Evolutionary conservation across 2,888 invertebrate species (phyloP).

Genomic region (Polyommatus icarus): DNA sequence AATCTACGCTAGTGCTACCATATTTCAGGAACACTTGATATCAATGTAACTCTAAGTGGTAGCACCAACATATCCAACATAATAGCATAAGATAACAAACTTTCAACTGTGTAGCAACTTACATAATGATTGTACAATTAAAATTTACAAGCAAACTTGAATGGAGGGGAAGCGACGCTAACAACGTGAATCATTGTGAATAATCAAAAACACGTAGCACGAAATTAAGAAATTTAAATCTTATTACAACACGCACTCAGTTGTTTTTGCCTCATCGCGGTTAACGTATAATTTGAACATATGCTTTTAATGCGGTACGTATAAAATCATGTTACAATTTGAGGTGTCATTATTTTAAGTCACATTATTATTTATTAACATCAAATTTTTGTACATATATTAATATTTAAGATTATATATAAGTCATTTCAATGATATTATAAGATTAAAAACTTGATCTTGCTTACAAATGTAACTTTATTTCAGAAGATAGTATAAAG

Average conservation of each 20-base stretch:
- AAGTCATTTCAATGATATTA: conserved; percentile 12
- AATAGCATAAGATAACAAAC: conserved; percentile 20
- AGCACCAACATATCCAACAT: conserved; percentile 15
- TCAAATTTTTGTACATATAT: conserved; percentile 2
- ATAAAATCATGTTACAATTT: conserved; percentile 43
- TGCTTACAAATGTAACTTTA: not conserved
- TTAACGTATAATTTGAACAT: conserved; percentile 39
- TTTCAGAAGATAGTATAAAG: no score
- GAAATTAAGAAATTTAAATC: conserved; percentile 42
- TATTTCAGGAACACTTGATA: conserved; percentile 3
- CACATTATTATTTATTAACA: conserved; percentile 26
- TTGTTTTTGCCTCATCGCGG: not conserved
- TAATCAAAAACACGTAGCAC: conserved; percentile 40
- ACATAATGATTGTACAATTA: conserved; percentile 41
- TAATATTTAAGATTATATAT: conserved; percentile 1
- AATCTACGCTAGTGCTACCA: not conserved
- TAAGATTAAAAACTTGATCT: not conserved
- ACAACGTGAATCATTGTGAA: conserved; percentile 43
- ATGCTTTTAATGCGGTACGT: conserved; percentile 40
- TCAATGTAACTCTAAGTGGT: conserved; percentile 4
- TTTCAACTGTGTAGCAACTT: conserved; percentile 36
- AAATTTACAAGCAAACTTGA: conserved; percentile 41
- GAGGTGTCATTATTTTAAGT: conserved; percentile 39
- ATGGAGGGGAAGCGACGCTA: conserved; percentile 42
- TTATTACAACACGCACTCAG: conserved; percentile 28